These are phyloP conservation scores for Emydura subglobosa DNA, from an alignment of 2,113 vertebrate species.

Conservation along the genomic window DNA sequence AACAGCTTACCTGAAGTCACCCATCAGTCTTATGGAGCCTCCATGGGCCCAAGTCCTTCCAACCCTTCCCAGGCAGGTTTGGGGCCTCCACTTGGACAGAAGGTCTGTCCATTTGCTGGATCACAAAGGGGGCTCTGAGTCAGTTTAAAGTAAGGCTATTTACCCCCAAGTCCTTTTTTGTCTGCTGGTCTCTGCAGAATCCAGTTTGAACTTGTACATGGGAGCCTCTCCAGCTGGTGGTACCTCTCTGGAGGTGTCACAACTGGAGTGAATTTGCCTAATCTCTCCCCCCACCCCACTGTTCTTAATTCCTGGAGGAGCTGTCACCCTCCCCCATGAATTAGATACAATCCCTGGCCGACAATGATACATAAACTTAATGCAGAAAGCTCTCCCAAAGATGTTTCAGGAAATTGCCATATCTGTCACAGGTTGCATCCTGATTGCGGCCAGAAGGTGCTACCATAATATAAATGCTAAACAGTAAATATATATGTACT, in stretches of 20 bases:
- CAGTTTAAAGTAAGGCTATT: background rate
- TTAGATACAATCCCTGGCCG: background rate
- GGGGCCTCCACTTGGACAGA: background rate
- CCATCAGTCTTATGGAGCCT: background rate
- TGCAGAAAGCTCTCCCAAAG: background rate
- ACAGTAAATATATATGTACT: rapidly evolving
- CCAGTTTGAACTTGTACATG: background rate
- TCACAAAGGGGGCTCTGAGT: background rate
- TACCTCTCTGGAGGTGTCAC: background rate
- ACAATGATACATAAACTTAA: background rate
- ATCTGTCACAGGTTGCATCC: background rate
- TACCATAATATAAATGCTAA: background rate
- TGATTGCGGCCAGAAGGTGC: background rate
- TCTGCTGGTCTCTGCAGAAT: background rate
- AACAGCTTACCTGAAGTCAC: background rate
- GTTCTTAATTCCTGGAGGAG: background rate
- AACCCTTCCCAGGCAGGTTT: background rate
- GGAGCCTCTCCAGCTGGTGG: background rate
- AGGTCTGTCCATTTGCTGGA: background rate
- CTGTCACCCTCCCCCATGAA: background rate
- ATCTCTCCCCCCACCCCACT: background rate
- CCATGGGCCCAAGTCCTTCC: background rate
- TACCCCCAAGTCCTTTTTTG: background rate
- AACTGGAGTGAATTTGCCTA: background rate
- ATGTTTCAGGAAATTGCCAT: background rate